Conservation (phyloP, 2,888 invertebrate genomes). For the Machimus rusticus region DNA sequence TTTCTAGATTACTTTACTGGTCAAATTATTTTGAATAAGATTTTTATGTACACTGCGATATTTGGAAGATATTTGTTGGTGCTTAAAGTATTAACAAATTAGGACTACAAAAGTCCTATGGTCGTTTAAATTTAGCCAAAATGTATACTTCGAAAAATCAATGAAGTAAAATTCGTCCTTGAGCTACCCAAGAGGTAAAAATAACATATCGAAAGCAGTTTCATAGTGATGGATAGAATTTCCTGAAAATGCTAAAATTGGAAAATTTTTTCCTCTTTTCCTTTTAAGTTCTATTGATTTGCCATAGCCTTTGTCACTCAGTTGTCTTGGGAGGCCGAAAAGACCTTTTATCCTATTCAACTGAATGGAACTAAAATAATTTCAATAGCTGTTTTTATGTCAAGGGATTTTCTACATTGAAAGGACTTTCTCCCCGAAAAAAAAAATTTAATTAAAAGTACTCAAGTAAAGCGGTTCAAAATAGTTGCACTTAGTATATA, state of each 20-base stretch:
- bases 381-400: neutral
- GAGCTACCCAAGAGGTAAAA: neutral
- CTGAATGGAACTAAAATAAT: neutral
- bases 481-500: neutral
- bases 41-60: too few species aligned
- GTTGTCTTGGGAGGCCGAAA: neutral
- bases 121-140: neutral
- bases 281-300: neutral
- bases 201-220: neutral
- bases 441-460: neutral
- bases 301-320: neutral
- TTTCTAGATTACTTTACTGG: too few species aligned
- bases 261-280: neutral
- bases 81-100: too few species aligned
- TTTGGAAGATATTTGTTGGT: too few species aligned
- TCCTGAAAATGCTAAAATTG: neutral
- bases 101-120: neutral
- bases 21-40: too few species aligned
- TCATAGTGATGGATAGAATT: neutral
- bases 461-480: neutral
- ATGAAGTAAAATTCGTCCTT: neutral
- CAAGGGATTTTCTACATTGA: neutral
- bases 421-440: neutral
- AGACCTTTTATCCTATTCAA: neutral
- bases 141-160: neutral